These are phyloP conservation scores for Eptesicus fuscus DNA, from an alignment of 2,113 vertebrate species.

Conservation along the genomic window DNA sequence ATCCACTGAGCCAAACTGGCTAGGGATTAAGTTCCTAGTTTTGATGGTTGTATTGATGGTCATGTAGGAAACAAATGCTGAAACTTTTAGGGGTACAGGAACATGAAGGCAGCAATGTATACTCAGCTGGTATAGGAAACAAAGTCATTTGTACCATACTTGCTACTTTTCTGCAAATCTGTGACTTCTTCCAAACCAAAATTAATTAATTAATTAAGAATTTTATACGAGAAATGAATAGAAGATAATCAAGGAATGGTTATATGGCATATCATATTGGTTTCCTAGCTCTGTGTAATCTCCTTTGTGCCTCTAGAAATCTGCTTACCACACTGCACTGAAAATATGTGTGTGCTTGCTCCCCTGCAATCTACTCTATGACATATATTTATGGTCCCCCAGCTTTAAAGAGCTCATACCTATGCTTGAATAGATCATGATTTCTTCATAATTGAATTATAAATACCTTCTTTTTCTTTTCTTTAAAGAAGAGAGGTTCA, in stretches of 20 bases:
- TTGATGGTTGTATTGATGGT: neutral
- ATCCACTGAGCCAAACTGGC: too few relatives aligned
- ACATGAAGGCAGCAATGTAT: neutral
- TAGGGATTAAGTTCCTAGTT: neutral
- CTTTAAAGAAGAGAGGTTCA: neutral
- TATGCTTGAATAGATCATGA: neutral
- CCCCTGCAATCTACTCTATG: neutral
- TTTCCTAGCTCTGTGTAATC: neutral
- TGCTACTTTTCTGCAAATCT: neutral
- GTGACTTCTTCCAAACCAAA: neutral
- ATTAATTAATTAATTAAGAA: neutral
- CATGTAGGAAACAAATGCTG: neutral
- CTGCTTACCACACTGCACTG: neutral
- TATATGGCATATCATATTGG: neutral
- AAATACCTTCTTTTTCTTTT: neutral
- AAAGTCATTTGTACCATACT: neutral
- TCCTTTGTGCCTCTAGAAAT: neutral
- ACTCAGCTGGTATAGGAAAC: neutral
- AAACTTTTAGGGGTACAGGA: neutral
- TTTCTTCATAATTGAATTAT: neutral
- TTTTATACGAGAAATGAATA: neutral
- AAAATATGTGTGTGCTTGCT: neutral
- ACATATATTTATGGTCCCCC: neutral
- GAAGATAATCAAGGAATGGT: neutral
- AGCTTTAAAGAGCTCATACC: neutral